These are phyloP conservation scores for Gobionotothen gibberifrons DNA, from an alignment of 2,797 vertebrate genomes.

Conservation along the genomic window DNA sequence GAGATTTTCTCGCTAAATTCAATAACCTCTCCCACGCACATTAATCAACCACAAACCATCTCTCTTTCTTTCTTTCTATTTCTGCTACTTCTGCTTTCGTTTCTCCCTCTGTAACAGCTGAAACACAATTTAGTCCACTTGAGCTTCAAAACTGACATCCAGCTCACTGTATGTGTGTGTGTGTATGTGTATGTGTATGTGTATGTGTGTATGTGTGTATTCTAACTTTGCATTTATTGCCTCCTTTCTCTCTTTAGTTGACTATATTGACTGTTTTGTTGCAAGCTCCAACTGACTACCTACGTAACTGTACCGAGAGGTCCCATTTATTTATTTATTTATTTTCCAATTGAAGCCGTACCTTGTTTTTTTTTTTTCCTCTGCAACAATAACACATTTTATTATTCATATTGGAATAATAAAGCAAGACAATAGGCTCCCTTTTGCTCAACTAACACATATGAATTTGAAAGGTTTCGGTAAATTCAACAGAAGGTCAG, in stretches of 20 bases:
- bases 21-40: constrained; percentile 54
- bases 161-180: constrained; percentile 25
- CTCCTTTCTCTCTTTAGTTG: constrained; percentile 36
- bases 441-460: background rate
- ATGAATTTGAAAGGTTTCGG: background rate
- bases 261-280: constrained; percentile 36
- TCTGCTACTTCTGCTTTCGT: background rate
- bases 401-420: constrained; percentile 23
- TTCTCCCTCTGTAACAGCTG: constrained; percentile 12
- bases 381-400: constrained; percentile 18
- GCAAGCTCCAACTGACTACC: constrained; percentile 17
- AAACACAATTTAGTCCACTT: constrained; percentile 52
- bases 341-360: constrained; percentile 16
- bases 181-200: background rate
- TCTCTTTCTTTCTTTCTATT: background rate
- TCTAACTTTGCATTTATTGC: constrained; percentile 15
- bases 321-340: background rate
- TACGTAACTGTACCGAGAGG: constrained; percentile 6
- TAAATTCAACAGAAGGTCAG: constrained; percentile 21
- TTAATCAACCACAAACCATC: constrained; percentile 60
- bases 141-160: constrained; percentile 41
- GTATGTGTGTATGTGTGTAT: background rate
- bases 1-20: constrained; percentile 64
- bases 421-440: background rate
- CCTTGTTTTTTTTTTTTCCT: background rate